phyloP scores from a whole-genome alignment of 1,140 invertebrate species.

The Himalopsyche phryganea region DNA sequence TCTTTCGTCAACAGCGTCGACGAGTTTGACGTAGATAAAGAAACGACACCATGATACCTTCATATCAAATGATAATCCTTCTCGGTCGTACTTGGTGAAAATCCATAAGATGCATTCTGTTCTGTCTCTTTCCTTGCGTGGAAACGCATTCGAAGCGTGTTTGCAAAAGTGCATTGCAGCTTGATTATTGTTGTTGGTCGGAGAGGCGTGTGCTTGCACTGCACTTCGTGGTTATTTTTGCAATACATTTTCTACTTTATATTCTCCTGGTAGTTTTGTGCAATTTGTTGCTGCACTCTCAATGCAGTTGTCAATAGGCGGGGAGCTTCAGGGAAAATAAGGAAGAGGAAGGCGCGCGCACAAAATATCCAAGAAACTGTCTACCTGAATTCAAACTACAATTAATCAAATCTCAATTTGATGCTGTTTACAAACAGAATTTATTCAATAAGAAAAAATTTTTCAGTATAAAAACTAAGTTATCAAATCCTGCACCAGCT shows the following conservation, averaged over 20 bases:
- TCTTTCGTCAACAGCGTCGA: constrained; percentile 6
- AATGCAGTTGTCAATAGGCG: no score
- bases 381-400: no score
- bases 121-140: constrained; percentile 12
- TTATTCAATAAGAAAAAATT: no score
- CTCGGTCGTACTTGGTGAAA: not conserved
- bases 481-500: no score
- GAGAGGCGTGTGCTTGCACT: no score
- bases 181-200: not conserved
- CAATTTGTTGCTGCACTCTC: constrained; percentile 5
- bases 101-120: constrained; percentile 13
- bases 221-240: not conserved
- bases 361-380: no score
- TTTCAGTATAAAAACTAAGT: no score
- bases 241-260: constrained; percentile 3
- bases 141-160: not conserved
- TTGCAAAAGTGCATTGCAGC: not conserved
- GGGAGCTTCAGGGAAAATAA: no score
- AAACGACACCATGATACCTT: not conserved
- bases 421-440: no score
- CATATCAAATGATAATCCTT: constrained; percentile 6
- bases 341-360: no score
- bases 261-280: constrained; percentile 8
- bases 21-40: constrained; percentile 3
- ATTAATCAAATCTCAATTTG: no score